Evolutionary conservation across 2,797 vertebrate genomes (phyloP), one percentile per base, ranked within the genome.

Genomic region (Paedocypris micromegethes): DNA sequence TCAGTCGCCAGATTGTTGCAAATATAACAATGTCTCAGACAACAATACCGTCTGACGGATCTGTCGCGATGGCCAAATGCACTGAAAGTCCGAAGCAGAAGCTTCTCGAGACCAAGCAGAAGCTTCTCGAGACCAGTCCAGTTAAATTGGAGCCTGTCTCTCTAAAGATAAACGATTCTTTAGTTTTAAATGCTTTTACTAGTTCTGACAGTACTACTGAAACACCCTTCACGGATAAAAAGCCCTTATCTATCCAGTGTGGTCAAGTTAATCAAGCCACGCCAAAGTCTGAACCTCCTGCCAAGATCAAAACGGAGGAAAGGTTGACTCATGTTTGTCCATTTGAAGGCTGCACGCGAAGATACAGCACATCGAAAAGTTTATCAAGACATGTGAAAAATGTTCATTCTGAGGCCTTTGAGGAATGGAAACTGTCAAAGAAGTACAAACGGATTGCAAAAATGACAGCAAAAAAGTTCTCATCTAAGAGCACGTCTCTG

Each of bases 331-430:
- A 95, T 69, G 89, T 85, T 81, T 99, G 97, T 77, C 94, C 96
- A 9, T 92, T 91, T 52, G 94, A 92, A 64, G 92, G 92, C 2
- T 99, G 97, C 77, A 94, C 94, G 62, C 88, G 97, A 77, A 91
- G 91, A 0, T 98, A 98, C 75, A 98, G 95, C 82, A 98, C 95
- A 2, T 93, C 93, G 58, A 97, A 98, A 82, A 99, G 97, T 86
- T 92, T 99, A 78, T 96, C 95, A 7, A 92, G 98, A 77, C 97
- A 99, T 59, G 96, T 99, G 83, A 99, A 99, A 83, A 95, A 96
- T 71, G 91, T 93, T 45, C 97, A 98, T 75, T 93, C 95, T 9
- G 94, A 97, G 79, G 94, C 96, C 71, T 98, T 98, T 43, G 91
- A 93, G 73, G 90, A 92, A 75, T 97, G 96, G 92, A 99, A 98